Base-by-base conservation (phyloP, 2,797 vertebrate genomes). In the Phalloptychus januarius region DNA sequence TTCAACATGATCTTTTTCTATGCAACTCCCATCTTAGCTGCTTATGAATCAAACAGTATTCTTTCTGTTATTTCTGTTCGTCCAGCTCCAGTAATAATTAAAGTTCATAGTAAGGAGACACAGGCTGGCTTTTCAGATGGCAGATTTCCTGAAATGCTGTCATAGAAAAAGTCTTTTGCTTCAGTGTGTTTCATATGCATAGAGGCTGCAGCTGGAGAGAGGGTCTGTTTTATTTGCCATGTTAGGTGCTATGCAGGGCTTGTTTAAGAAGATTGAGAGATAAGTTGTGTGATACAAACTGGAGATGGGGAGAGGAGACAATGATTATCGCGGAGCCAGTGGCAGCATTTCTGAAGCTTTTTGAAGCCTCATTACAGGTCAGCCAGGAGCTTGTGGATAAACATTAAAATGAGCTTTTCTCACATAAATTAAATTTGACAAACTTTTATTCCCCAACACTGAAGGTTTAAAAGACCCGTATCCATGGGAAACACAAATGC, bases 101-200 rank as follows among this genome's bases (percentile, higher is more conserved):
- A 81, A 67, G 61, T 87, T 72, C 77, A 81, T 83, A 76, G 80
- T 52, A 80, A 45, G 67, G 75, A 77, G 45, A 48, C 40, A 46
- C 25, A n/a, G 74, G 4, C 4, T 65, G 48, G 4, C 18, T 0
- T 44, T 33, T 15, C 3, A 1, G 58, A 36, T 61, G 71, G 58
- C 69, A 72, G 40, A 23, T 33, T 31, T 67, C 54, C n/a, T 69
- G 36, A 46, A 18, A 2, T 15, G 28, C 42, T 36, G 12, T 50
- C 3, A 4, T 38, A 11, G n/a, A 10, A 56, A 74, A 18, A 23
- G 7, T 25, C 25, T 63, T 40, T 13, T 31, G 13, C 20, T 44
- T 28, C 8, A 5, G 12, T 36, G 31, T 75, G 61, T 76, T 80
- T 74, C 67, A 56, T 40, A 33, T 81, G 48, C 74, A 69, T 46